phyloP scores from a whole-genome alignment of 2,113 vertebrate species.

The Strix aluco region DNA sequence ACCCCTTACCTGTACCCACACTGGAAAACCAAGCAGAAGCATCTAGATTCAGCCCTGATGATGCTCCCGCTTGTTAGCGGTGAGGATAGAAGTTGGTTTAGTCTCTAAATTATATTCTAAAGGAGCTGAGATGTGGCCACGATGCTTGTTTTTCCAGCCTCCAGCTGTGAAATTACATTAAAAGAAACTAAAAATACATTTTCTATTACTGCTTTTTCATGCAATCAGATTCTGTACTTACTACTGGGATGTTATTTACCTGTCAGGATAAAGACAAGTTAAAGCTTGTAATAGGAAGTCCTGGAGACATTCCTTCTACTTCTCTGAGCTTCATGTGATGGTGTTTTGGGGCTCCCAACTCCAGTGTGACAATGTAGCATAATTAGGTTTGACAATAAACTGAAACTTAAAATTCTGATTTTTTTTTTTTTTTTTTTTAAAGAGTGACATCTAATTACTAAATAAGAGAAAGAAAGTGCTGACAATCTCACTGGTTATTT shows the following conservation, averaged over 20 bases:
- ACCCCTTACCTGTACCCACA: fast-evolving
- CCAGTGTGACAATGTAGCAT: background rate
- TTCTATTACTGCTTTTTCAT: background rate
- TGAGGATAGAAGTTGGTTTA: background rate
- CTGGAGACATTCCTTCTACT: background rate
- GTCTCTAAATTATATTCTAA: background rate
- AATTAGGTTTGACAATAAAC: background rate
- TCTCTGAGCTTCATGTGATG: background rate
- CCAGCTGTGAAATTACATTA: slow-evolving; percentile 4
- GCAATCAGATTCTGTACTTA: background rate
- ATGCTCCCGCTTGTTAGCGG: background rate
- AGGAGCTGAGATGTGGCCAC: background rate
- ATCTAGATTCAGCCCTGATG: background rate
- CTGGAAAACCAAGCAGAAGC: background rate
- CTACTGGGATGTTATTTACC: slow-evolving; percentile 33
- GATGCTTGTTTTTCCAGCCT: background rate
- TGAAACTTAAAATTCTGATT: background rate
- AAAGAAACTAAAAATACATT: background rate
- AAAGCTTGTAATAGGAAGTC: background rate
- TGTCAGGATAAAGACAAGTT: background rate
- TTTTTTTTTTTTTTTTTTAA: background rate
- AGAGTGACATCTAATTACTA: background rate
- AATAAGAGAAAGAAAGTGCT: background rate
- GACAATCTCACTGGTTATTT: background rate
- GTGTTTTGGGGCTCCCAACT: background rate